phyloP scores from a whole-genome alignment of 2,113 vertebrate genomes.

The Eclectus roratus region DNA sequence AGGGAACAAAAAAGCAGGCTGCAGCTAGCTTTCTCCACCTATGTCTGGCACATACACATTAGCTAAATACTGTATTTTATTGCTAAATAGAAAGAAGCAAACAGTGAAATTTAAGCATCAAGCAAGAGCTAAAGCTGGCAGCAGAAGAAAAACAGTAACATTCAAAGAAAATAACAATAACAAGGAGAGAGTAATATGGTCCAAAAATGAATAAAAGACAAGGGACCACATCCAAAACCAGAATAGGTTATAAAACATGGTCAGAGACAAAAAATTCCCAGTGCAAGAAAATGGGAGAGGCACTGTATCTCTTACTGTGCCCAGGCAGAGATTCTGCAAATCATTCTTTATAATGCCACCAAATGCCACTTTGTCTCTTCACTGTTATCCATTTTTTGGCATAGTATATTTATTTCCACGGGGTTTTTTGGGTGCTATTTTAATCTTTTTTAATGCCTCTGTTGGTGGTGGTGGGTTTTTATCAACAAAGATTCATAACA shows the following conservation, averaged over 20 bases:
- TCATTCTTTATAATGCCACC: background rate
- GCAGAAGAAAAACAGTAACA: background rate
- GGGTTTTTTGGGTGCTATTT: background rate
- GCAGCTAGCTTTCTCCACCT: conserved; percentile 17
- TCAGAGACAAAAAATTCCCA: conserved; percentile 41
- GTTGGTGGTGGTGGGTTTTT: background rate
- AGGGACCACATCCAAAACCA: conserved; percentile 6
- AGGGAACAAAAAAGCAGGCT: background rate
- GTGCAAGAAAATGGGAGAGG: background rate
- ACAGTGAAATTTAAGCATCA: conserved; percentile 9
- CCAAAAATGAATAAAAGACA: conserved; percentile 46
- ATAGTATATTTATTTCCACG: background rate
- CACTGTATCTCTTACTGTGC: background rate
- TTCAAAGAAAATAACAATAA: background rate
- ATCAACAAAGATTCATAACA: background rate
- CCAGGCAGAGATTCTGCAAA: background rate
- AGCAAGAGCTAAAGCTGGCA: conserved; percentile 19
- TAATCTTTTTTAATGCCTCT: background rate
- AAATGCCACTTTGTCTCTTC: background rate
- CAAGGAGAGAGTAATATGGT: background rate
- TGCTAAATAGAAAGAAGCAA: conserved; percentile 1
- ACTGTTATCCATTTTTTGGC: background rate
- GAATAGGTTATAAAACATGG: background rate
- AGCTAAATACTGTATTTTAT: background rate
- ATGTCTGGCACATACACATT: background rate